phyloP scores from a whole-genome alignment of 2,888 invertebrate genomes.

The Melinopterus prodromus region DNA sequence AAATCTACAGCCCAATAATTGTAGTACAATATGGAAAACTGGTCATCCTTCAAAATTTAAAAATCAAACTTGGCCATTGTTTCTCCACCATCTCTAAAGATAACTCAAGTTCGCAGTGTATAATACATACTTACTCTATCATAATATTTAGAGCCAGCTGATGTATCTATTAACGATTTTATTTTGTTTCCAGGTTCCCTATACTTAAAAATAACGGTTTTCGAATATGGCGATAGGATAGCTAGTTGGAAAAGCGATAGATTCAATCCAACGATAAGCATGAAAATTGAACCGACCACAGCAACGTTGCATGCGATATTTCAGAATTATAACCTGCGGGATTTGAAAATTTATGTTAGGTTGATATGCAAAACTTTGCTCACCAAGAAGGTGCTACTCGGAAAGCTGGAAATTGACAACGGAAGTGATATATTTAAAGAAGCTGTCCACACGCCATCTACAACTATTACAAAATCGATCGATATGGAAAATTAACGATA shows the following conservation, averaged over 20 bases:
- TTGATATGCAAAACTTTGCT: constrained; percentile 73
- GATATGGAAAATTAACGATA: constrained; percentile 28
- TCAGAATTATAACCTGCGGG: constrained; percentile 68
- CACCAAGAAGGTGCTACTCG: constrained; percentile 74
- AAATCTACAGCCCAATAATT: too few relatives aligned
- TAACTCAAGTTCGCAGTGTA: too few relatives aligned
- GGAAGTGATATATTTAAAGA: constrained; percentile 72
- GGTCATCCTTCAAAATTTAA: too few relatives aligned
- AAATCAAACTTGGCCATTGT: too few relatives aligned
- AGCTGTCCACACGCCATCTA: constrained; percentile 65
- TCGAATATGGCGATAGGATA: constrained; percentile 66
- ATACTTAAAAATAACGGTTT: constrained; percentile 80
- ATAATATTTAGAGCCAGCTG: too few relatives aligned
- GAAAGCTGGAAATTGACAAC: constrained; percentile 71
- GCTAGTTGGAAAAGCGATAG: constrained; percentile 74
- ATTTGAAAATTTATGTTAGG: constrained; percentile 72
- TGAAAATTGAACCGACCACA: constrained; percentile 74
- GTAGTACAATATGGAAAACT: too few relatives aligned
- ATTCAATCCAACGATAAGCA: constrained; percentile 79
- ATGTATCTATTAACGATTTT: too few relatives aligned
- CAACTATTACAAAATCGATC: constrained; percentile 64
- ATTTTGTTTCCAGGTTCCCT: constrained; percentile 67
- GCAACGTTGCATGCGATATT: constrained; percentile 70
- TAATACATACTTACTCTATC: too few relatives aligned
- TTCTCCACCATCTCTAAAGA: too few relatives aligned